Evolutionary conservation across 1,140 invertebrate species (phyloP).

Genomic region (Lerema accius): DNA sequence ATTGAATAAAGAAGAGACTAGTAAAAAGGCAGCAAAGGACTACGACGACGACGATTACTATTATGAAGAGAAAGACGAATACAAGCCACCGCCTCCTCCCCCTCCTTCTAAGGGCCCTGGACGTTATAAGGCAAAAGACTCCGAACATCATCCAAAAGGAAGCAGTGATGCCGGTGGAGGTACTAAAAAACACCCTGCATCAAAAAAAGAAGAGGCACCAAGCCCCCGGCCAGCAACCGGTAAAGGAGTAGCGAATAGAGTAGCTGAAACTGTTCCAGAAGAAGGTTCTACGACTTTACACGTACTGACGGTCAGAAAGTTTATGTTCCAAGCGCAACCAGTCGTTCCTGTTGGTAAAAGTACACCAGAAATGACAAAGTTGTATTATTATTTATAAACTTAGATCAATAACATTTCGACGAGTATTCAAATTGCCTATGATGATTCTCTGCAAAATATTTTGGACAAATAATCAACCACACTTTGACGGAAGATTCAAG

Average conservation of each 20-base stretch:
- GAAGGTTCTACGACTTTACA: neutral
- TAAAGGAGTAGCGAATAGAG: neutral
- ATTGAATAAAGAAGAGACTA: too few relatives aligned
- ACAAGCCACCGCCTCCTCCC: too few relatives aligned
- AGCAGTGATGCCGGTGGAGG: too few relatives aligned
- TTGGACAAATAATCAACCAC: too few relatives aligned
- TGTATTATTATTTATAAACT: slow-evolving; percentile 40
- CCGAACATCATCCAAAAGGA: neutral
- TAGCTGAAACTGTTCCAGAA: too few relatives aligned
- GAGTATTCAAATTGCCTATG: too few relatives aligned
- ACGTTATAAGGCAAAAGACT: neutral
- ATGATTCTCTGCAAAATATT: too few relatives aligned
- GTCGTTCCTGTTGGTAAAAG: slow-evolving; percentile 41
- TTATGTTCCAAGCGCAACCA: slow-evolving; percentile 46
- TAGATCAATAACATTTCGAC: too few relatives aligned
- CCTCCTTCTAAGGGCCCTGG: too few relatives aligned
- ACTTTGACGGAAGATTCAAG: too few relatives aligned
- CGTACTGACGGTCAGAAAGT: slow-evolving; percentile 28
- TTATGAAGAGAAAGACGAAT: neutral
- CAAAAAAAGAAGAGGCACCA: neutral
- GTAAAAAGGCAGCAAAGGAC: too few relatives aligned
- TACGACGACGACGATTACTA: neutral
- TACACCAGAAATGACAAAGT: slow-evolving; percentile 18
- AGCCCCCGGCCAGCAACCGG: neutral
- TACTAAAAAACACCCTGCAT: neutral